Percentiles rank a stretch among this genome's conserved stretches.
phyloP scores from a whole-genome alignment of 64 coral and sea anemone genomes.

The Porites lutea region DNA sequence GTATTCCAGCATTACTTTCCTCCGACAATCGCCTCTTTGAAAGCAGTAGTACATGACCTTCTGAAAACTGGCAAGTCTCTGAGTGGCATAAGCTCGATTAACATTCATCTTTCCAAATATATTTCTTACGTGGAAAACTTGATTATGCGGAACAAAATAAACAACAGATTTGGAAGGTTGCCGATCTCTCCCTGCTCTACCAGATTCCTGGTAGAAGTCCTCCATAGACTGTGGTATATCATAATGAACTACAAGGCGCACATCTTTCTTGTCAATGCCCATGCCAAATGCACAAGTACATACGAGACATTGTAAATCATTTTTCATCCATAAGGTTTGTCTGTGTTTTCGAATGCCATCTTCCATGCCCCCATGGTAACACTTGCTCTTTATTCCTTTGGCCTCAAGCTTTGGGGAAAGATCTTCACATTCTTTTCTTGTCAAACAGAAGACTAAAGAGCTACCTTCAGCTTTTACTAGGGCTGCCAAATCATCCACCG shows the following conservation, averaged over 20 bases:
- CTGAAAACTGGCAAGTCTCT: no score
- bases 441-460: slow-evolving; percentile 3
- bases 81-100: no score
- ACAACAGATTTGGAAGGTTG: neutral
- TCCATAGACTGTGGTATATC: neutral
- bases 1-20: neutral
- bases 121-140: no score
- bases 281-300: slow-evolving; percentile 43
- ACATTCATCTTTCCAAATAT: no score
- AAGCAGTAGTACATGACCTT: neutral
- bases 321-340: neutral
- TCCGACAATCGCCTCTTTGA: neutral
- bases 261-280: slow-evolving; percentile 38
- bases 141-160: neutral
- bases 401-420: neutral
- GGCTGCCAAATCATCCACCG: neutral
- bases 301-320: neutral
- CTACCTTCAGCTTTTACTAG: neutral
- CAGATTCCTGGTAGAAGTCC: slow-evolving; percentile 24
- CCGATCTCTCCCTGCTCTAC: slow-evolving; percentile 30
- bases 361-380: neutral
- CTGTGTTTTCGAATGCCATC: neutral
- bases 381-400: neutral
- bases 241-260: slow-evolving; percentile 18
- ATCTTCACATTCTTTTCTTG: neutral